Percentiles rank a stretch among this genome's conserved stretches.
Evolutionary conservation across 35 echinoderm and acorn worm genomes (phyloP).

Genomic region (Hemicentrotus pulcherrimus): DNA sequence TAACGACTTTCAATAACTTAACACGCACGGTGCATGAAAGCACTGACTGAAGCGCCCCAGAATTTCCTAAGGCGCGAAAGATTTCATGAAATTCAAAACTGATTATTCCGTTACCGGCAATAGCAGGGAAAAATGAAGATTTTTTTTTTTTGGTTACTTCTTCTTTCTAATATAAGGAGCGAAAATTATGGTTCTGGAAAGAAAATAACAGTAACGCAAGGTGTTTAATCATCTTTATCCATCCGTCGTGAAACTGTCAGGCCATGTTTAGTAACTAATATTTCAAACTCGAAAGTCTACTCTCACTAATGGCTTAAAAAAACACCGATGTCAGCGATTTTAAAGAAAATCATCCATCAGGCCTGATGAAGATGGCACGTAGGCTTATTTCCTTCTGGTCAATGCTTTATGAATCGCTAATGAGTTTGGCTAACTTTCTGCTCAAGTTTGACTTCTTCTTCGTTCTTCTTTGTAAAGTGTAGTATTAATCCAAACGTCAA

Average conservation of each 20-base stretch:
- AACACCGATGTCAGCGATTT: not conserved
- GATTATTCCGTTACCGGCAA: not conserved
- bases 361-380: not conserved
- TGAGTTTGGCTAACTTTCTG: too few relatives aligned
- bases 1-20: not conserved
- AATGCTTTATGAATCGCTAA: too few relatives aligned
- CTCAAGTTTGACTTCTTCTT: too few relatives aligned
- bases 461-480: too few relatives aligned
- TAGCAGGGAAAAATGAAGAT: not conserved
- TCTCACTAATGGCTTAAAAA: not conserved
- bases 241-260: not conserved
- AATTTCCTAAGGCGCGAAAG: not conserved
- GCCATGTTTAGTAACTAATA: not conserved
- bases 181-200: not conserved
- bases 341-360: not conserved
- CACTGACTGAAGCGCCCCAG: not conserved
- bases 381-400: too few relatives aligned
- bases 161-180: not conserved
- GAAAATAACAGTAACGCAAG: not conserved
- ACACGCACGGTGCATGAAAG: not conserved
- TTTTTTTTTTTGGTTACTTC: not conserved
- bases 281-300: not conserved
- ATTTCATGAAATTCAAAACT: not conserved
- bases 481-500: too few relatives aligned
- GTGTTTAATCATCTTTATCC: not conserved